Percentiles rank a stretch among this genome's conserved stretches.
Evolutionary conservation across 2,888 invertebrate species (phyloP).

Genomic region (Stratiomys singularior): DNA sequence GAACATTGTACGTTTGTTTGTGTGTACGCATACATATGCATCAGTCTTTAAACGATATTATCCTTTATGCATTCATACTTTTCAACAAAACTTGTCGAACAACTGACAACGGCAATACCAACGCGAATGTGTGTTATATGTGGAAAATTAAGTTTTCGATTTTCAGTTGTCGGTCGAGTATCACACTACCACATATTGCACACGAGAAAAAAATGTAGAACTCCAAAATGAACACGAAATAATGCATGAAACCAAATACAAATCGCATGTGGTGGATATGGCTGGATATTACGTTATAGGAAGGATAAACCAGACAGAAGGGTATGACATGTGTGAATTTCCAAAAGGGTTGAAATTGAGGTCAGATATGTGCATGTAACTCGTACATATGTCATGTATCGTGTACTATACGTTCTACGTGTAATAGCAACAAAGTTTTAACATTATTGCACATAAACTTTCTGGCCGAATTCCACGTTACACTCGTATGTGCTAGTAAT

Average conservation of each 20-base stretch:
- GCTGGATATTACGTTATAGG: too few species aligned
- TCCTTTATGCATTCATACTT: not conserved
- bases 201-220: not conserved
- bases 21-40: too few species aligned
- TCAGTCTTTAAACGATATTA: not conserved
- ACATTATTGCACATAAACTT: conserved; percentile 35
- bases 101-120: not conserved
- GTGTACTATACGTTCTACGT: not conserved
- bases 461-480: not conserved
- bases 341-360: conserved; percentile 13
- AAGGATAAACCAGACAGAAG: not conserved
- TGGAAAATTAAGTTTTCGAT: not conserved
- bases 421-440: not conserved
- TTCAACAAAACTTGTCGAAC: not conserved
- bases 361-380: conserved; percentile 8
- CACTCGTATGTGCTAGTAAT: not conserved
- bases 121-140: too few species aligned
- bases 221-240: conserved; percentile 15
- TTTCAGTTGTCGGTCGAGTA: not conserved
- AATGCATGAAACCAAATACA: not conserved
- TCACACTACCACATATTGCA: not conserved
- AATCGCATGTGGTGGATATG: not conserved
- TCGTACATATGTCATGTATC: not conserved
- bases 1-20: too few species aligned
- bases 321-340: not conserved